Base-by-base conservation (phyloP, 2,797 vertebrate genomes). In the Fringilla coelebs region DNA sequence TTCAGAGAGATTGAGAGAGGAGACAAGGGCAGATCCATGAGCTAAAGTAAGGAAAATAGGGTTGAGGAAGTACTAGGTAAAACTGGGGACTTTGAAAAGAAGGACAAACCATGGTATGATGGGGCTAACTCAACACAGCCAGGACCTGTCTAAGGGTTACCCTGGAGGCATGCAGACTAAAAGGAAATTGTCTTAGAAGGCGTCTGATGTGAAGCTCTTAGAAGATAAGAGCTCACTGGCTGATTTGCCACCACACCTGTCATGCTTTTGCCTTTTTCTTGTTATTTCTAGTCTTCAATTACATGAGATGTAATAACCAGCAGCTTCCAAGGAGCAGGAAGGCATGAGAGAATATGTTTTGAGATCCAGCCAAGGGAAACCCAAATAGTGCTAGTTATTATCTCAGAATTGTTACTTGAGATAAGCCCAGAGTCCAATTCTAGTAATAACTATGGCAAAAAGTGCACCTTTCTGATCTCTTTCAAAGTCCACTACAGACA, bases 1-100 rank as follows among this genome's bases (percentile, higher is more conserved):
- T 77, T 63, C 81, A 95, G 78, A 96, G 85, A 96, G 46, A 38
- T 66, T 15, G 24, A 86, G 67, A 91, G 32, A 87, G 52, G 41
- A 74, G 17, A 75, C 63, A 68, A 82, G 36, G 48, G 74, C 41
- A 89, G 48, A 95, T 77, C 45, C 55, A 20, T 7, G 21, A 81
- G 29, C n/a, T 48, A 34, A 62, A 84, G 14, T n/a, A 38, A 70
- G 36, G 21, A 71, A 52, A 70, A 77, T 10, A 61, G 52, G 21
- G 11, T 61, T 86, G 77, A 77, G 73, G 68, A 83, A 88, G 21
- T 34, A 73, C 45, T 1, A 65, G 70, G 49, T 88, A 46, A 89
- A 78, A 83, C 13, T 41, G 18, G 10, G 45, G 29, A 13, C 31
- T 86, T 66, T 43, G 29, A 52, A 84, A 51, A 68, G 22, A 76